Evolutionary conservation across 2,888 invertebrate genomes (phyloP), one percentile per base, ranked within the genome.

Genomic region (Eucera pruinosa): DNA sequence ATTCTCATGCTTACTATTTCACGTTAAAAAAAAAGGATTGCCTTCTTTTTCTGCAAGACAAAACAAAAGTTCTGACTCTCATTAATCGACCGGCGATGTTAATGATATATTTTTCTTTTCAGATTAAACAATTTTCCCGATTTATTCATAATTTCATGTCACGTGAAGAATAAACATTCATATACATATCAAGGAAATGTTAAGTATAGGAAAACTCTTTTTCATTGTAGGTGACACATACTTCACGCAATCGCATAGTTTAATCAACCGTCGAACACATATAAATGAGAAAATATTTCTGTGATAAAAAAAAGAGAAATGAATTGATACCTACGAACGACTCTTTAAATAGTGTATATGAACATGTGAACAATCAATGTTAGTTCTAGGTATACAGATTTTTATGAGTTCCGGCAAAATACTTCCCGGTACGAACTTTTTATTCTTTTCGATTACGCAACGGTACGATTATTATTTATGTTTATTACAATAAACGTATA

Each of bases 241-340:
- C 18, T 58, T 52, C 15, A 45, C n/a, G 7, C 36, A 36, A 30
- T 61, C 43, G 13, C 20, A 65, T 36, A 33, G 41, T 15, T 41
- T 20, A 41, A 15, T 20, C 15, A 52, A 27, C 61, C 30, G 58
- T 50, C 11, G 41, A 45, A 62, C 9, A 64, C 58, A 77, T 72
- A 72, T 72, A 72, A 77, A 77, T 72, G 67, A 79, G 72, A 71
- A 72, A 72, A 68, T 47, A 39, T 9, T 78, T 64, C 77, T 79
- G 72, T 79, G 72, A 79, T 72, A 77, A 70, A 43, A 77, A 70
- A 43, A 41, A n/a, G 6, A 64, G 33, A 47, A 52, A 36, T 39
- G 27, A 23, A 36, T 74, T 39, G 23, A 50, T 36, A 55, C n/a
- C 4, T 39, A 45, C 43, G 2, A 43, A 57, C n/a, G 4, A 73